A percentile compares a stretch with the other conserved stretches of the same genome.
These are phyloP conservation scores for Eublepharis macularius DNA, from an alignment of 2,113 vertebrate genomes.

Conservation along the genomic window DNA sequence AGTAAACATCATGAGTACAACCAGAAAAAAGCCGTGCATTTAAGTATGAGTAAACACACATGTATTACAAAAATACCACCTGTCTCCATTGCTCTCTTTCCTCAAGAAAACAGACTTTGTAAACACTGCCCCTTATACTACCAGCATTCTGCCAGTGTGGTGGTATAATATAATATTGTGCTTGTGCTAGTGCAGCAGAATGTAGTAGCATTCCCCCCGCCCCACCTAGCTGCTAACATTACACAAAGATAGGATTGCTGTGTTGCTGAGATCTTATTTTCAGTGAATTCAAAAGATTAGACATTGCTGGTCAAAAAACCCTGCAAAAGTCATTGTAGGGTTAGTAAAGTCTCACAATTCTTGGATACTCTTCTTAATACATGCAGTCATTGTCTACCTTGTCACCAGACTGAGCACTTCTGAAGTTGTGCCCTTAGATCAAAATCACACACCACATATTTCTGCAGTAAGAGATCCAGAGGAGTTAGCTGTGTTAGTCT, in stretches of 20 bases:
- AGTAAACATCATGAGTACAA: too few relatives aligned
- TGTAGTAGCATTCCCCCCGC: not conserved
- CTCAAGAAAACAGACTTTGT: not conserved
- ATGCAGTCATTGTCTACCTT: not conserved
- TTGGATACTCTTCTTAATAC: not conserved
- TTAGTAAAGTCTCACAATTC: not conserved
- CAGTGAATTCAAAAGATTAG: not conserved
- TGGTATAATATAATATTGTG: not conserved
- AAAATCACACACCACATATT: not conserved
- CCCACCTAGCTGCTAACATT: too few relatives aligned
- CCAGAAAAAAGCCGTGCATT: too few relatives aligned
- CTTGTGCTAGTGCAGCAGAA: not conserved
- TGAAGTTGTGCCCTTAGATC: not conserved
- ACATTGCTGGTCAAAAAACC: constrained; percentile 9
- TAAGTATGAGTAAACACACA: too few relatives aligned
- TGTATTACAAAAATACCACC: not conserved
- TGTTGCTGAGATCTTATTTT: not conserved
- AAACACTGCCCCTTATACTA: not conserved
- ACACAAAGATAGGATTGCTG: not conserved
- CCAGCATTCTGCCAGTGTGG: not conserved
- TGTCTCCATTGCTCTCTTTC: not conserved
- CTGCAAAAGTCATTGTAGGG: not conserved
- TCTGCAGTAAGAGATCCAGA: too few relatives aligned
- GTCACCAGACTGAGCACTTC: not conserved
- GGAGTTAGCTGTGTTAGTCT: too few relatives aligned